phyloP scores from a whole-genome alignment of 1,140 invertebrate species.

The Fopius arisanus region DNA sequence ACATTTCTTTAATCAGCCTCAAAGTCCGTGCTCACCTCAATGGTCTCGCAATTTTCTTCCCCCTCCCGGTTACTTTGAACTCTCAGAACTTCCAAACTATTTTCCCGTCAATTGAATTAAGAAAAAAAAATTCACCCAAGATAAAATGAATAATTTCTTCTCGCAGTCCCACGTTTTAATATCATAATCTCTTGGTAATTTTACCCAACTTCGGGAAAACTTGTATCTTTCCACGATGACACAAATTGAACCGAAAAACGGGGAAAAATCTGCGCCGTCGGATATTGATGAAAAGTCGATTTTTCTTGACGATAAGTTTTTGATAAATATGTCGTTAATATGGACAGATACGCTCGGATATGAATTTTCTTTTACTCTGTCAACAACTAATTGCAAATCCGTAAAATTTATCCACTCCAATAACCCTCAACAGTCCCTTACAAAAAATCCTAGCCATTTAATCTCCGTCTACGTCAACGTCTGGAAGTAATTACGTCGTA shows the following conservation, averaged over 20 bases:
- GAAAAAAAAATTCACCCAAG: neutral
- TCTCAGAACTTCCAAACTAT: neutral
- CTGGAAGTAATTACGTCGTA: neutral
- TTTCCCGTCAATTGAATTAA: neutral
- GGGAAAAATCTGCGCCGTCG: no score
- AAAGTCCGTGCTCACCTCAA: neutral
- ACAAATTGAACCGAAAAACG: no score
- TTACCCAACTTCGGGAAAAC: no score
- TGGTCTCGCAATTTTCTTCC: neutral
- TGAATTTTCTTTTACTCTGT: no score
- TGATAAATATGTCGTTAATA: no score
- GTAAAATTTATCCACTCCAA: neutral
- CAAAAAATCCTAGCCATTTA: neutral
- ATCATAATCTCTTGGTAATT: neutral
- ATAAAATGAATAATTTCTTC: neutral
- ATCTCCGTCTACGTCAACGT: conserved; percentile 1
- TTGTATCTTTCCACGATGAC: neutral
- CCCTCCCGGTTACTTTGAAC: neutral
- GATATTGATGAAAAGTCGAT: no score
- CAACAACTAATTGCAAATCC: neutral
- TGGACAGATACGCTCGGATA: no score
- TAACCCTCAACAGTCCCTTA: neutral
- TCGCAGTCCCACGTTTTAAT: neutral
- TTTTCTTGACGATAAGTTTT: no score
- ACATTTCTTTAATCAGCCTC: conserved; percentile 11